phyloP scores from a whole-genome alignment of 2,888 invertebrate genomes.

The Alloscopus bannaensis region DNA sequence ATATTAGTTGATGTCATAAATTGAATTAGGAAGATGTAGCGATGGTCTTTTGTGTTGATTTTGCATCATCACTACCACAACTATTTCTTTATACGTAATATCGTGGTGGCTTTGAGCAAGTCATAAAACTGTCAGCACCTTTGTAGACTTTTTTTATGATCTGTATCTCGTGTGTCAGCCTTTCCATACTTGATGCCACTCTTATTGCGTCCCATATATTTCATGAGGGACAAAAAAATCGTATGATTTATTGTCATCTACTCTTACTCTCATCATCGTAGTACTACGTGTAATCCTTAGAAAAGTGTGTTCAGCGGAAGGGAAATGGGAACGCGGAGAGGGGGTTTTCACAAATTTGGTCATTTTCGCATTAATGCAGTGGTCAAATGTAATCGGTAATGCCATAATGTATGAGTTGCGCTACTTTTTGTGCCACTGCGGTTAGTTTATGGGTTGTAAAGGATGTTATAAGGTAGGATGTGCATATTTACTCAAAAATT shows the following conservation, averaged over 20 bases:
- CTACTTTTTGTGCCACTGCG: too few relatives aligned
- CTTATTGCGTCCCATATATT: too few relatives aligned
- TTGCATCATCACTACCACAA: background rate
- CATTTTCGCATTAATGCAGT: too few relatives aligned
- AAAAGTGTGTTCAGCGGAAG: background rate
- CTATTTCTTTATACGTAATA: background rate
- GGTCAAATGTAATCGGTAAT: too few relatives aligned
- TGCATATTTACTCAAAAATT: too few relatives aligned
- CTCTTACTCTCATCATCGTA: background rate
- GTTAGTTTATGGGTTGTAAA: too few relatives aligned
- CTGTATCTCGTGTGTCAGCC: background rate
- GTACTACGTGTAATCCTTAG: background rate
- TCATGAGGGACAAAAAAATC: constrained; percentile 1
- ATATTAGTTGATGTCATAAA: constrained; percentile 6
- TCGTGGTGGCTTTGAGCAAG: background rate
- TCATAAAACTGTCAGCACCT: constrained; percentile 30
- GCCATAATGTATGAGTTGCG: too few relatives aligned
- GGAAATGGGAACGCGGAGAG: too few relatives aligned
- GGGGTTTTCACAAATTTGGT: too few relatives aligned
- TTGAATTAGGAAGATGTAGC: constrained; percentile 2
- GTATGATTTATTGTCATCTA: background rate
- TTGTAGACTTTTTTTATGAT: constrained; percentile 11
- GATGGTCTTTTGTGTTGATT: constrained; percentile 1
- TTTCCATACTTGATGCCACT: too few relatives aligned
- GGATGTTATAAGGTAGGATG: too few relatives aligned